Evolutionary conservation across 2,113 vertebrate genomes (phyloP).

Genomic region (Emydocephalus ijimae): DNA sequence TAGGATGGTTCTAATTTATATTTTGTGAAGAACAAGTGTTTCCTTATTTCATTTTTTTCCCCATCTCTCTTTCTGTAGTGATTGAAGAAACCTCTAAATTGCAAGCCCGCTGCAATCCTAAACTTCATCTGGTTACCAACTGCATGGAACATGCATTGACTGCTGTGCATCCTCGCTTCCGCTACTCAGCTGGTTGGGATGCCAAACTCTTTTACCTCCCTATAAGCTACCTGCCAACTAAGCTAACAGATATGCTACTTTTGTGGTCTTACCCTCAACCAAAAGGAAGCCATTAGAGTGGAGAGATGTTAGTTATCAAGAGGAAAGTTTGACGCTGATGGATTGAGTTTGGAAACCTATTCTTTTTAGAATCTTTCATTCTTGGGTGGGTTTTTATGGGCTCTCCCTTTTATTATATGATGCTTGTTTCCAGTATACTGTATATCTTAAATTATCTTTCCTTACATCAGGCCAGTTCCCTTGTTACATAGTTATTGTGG

Average conservation of each 20-base stretch:
- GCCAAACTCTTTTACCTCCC: conserved; percentile 79
- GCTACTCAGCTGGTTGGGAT: conserved; percentile 79
- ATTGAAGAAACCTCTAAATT: accelerated
- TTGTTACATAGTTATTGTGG: not conserved
- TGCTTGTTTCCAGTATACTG: not conserved
- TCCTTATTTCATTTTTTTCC: not conserved
- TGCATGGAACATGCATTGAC: conserved; percentile 81
- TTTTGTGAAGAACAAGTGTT: not conserved
- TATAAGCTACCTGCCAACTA: conserved; percentile 68
- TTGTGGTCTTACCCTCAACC: not conserved
- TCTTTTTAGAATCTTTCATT: not conserved
- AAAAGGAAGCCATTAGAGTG: not conserved
- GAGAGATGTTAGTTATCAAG: not conserved
- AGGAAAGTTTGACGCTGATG: not conserved
- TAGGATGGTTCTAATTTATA: not conserved
- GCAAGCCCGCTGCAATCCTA: accelerated
- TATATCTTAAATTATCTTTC: not conserved
- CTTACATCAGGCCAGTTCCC: not conserved
- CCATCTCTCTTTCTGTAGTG: not conserved
- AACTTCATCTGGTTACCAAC: conserved; percentile 61
- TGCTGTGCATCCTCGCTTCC: conserved; percentile 66
- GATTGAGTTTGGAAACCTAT: not conserved
- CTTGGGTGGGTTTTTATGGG: not conserved
- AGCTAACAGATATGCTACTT: not conserved
- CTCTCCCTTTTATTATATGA: not conserved